These are phyloP conservation scores for Arremon brunneinucha DNA, from an alignment of 2,797 vertebrate species.

Conservation along the genomic window DNA sequence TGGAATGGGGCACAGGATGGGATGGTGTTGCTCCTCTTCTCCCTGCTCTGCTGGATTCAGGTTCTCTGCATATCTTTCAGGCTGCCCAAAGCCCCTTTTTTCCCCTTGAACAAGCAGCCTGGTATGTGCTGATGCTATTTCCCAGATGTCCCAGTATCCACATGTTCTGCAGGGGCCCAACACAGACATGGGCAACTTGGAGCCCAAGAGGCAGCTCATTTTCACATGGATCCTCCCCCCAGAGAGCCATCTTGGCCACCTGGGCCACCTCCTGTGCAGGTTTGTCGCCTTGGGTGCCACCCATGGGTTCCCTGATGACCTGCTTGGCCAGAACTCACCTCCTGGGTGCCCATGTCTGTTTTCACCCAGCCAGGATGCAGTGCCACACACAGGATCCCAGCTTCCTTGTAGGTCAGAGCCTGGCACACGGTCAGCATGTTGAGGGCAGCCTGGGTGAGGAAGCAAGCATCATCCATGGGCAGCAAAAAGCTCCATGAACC, in stretches of 20 bases:
- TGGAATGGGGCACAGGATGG: not conserved
- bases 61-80: not conserved
- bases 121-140: not conserved
- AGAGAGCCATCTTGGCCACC: not conserved
- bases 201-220: not conserved
- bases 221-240: not conserved
- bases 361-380: conserved; percentile 66
- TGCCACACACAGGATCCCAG: conserved; percentile 48
- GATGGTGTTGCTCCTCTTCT: not conserved
- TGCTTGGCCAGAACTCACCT: conserved; percentile 24
- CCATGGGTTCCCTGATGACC: rapidly evolving
- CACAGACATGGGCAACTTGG: not conserved
- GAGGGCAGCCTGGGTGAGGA: conserved; percentile 47
- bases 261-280: not conserved
- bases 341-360: conserved; percentile 51
- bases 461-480: not conserved
- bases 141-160: not conserved
- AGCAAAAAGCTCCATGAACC: not conserved
- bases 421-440: conserved; percentile 65
- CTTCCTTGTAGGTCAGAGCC: conserved; percentile 21
- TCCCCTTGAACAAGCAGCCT: not conserved
- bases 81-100: not conserved
- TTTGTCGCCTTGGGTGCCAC: not conserved
- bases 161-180: not conserved
- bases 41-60: not conserved